Conservation (phyloP, 1,140 invertebrate genomes). For the Drosophila rhopaloa region DNA sequence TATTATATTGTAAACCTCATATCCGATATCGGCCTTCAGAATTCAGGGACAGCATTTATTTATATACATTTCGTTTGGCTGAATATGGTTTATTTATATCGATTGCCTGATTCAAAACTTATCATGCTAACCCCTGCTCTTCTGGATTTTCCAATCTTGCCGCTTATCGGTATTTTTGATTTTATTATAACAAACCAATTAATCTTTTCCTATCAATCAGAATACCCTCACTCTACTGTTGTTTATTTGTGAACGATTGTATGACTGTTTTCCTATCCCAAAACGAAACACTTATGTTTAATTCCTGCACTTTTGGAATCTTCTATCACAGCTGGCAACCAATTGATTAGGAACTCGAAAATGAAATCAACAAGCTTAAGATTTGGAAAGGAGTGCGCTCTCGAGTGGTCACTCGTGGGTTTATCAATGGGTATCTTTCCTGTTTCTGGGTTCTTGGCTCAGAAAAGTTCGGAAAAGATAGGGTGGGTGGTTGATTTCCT, state of each 20-base stretch:
- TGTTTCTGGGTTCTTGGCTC: not conserved
- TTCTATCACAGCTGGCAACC: conserved; percentile 30
- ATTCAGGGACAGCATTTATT: conserved; percentile 9
- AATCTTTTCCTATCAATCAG: conserved; percentile 16
- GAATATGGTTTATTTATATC: conserved; percentile 3
- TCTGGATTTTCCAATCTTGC: conserved; percentile 5
- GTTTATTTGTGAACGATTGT: conserved; percentile 13
- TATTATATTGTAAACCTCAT: not conserved
- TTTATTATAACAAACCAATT: conserved; percentile 14
- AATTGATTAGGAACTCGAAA: conserved; percentile 8
- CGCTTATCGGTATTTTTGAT: conserved; percentile 16
- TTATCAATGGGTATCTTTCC: conserved; percentile 4
- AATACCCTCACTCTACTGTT: not conserved
- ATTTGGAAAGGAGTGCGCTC: conserved; percentile 5
- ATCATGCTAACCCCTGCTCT: not conserved
- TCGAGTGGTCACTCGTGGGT: conserved; percentile 12
- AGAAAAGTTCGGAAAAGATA: not conserved
- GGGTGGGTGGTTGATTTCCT: not conserved
- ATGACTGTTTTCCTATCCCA: not conserved
- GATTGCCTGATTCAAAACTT: conserved; percentile 2
- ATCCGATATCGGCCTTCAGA: not conserved
- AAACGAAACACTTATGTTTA: conserved; percentile 12
- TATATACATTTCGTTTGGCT: not conserved
- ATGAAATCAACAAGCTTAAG: not conserved
- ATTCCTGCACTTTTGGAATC: conserved; percentile 7